Percentiles rank a stretch among this genome's conserved stretches.
phyloP scores from a whole-genome alignment of 2,113 vertebrate genomes.

The Gracilinanus agilis region DNA sequence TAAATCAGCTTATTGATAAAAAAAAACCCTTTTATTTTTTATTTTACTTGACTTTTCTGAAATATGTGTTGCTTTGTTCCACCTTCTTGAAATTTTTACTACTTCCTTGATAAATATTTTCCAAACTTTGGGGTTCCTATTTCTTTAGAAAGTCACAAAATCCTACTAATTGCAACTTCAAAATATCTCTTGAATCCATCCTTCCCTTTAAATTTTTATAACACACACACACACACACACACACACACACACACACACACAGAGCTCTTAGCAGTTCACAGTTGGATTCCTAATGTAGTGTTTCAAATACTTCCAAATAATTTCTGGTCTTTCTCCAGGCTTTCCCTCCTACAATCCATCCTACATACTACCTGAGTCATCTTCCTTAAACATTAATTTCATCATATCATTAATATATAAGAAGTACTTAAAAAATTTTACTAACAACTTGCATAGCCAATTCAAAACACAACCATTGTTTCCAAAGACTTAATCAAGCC shows the following conservation, averaged over 20 bases:
- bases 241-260: not conserved
- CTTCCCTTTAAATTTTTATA: not conserved
- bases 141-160: not conserved
- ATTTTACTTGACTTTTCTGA: constrained; percentile 14
- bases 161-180: not conserved
- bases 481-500: too few relatives aligned
- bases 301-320: not conserved
- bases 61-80: not conserved
- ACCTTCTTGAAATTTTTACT: not conserved
- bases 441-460: too few relatives aligned
- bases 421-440: too few relatives aligned
- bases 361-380: not conserved
- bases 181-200: not conserved
- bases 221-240: not conserved
- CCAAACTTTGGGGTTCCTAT: not conserved
- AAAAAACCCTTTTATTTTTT: not conserved
- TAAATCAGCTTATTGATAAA: not conserved
- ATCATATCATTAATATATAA: too few relatives aligned
- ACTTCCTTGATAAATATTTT: constrained; percentile 25
- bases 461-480: too few relatives aligned
- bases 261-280: not conserved
- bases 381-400: not conserved
- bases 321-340: not conserved
- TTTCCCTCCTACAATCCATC: not conserved
- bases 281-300: not conserved